Base-by-base conservation (phyloP, 2,797 vertebrate species). In the Bovichtus variegatus region DNA sequence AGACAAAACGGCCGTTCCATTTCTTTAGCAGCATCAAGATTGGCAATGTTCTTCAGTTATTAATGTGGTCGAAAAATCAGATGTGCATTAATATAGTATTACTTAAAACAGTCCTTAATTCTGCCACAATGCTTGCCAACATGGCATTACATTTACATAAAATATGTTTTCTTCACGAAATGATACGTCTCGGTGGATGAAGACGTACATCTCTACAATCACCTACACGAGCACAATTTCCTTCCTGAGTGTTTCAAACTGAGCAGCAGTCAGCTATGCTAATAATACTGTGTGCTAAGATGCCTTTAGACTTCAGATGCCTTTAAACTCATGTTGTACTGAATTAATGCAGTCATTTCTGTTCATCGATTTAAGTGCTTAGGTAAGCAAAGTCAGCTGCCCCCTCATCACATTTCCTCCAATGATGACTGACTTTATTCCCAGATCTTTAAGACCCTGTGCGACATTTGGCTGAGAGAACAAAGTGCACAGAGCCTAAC, bases 401-500 rank as follows among this genome's bases (percentile, higher is more conserved):
- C 21, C 10, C 18, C 29, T 34, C 21, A 7, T 71, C 27, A 44
- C 19, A 57, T 66, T 49, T 73, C 15, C 63, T 46, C n/a, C 50
- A 31, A 5, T 13, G 40, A 29, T 11, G 31, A 60, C 55, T 59
- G 46, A 25, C 46, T 66, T 58, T 13, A 57, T 3, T 21, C 15
- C 15, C n/a, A 36, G 11, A 50, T 38, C 41, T 67, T 23, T 15
- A 16, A 43, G 25, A 65, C 67, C 27, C 18, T 38, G 16, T 47
- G 58, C 38, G 21, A 50, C 61, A 60, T 43, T 53, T 23, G n/a
- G 58, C 36, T 36, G 29, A 57, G 18, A 74, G 59, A 51, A 66
- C 74, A 66, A 70, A 71, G 71, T 81, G 19, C 18, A 65, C 25
- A 47, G 0, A 78, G 64, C 34, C 53, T 8, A 21, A 69, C 8